Percentiles rank a stretch among this genome's conserved stretches.
Conservation (phyloP, 1,140 invertebrate species). For the Scaptomyza graminum region DNA sequence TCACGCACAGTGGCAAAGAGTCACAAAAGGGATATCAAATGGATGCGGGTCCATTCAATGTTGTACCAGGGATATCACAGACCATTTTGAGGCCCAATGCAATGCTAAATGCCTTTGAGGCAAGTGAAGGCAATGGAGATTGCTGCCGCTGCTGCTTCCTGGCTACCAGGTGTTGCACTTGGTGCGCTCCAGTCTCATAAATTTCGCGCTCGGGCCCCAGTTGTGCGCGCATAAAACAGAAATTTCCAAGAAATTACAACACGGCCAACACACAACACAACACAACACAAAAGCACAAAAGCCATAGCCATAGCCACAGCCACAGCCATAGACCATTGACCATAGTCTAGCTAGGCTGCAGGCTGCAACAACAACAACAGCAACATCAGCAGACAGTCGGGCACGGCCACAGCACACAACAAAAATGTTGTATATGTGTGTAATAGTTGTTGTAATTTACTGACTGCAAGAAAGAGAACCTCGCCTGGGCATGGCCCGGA, state of each 20-base stretch:
- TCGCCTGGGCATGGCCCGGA: conserved; percentile 51
- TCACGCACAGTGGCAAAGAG: conserved; percentile 73
- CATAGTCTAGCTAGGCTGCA: neutral
- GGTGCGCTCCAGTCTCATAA: conserved; percentile 67
- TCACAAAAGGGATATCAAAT: conserved; percentile 75
- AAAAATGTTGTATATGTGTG: conserved; percentile 20
- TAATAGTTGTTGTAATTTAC: conserved; percentile 83
- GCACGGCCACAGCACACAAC: conserved; percentile 16
- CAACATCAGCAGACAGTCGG: conserved; percentile 37
- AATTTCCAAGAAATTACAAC: conserved; percentile 81
- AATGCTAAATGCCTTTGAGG: conserved; percentile 37
- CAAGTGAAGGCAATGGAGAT: conserved; percentile 23
- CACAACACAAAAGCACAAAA: conserved; percentile 48
- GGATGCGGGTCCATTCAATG: conserved; percentile 70
- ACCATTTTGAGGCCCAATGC: conserved; percentile 43
- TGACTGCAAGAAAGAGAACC: conserved; percentile 47
- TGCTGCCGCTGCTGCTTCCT: conserved; percentile 21
- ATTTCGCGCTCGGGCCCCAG: conserved; percentile 65
- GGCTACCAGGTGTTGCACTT: conserved; percentile 80
- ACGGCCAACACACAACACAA: conserved; percentile 58
- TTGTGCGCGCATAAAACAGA: conserved; percentile 70
- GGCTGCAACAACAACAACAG: conserved; percentile 10
- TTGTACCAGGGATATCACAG: conserved; percentile 32
- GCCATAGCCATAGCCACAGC: conserved; percentile 17
- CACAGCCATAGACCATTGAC: conserved; percentile 16